phyloP scores from a whole-genome alignment of 1,140 invertebrate genomes.

The Caligus rogercresseyi region DNA sequence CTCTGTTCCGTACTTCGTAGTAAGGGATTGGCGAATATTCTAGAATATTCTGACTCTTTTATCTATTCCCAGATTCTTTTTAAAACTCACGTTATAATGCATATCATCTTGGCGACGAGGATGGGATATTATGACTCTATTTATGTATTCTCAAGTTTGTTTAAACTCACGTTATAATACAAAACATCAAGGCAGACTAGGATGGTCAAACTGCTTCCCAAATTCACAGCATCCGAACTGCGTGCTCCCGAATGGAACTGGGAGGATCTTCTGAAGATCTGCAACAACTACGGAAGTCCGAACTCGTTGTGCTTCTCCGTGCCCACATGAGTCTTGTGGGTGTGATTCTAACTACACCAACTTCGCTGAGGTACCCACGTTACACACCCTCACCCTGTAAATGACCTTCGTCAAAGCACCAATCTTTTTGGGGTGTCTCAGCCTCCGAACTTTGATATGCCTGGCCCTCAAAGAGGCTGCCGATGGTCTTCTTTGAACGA shows the following conservation, averaged over 20 bases:
- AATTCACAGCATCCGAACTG: background rate
- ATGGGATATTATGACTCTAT: too few relatives aligned
- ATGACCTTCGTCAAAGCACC: background rate
- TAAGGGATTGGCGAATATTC: too few relatives aligned
- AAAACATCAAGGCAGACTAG: background rate
- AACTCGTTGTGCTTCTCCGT: background rate
- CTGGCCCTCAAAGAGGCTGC: background rate
- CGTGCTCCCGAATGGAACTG: background rate
- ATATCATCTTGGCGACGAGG: too few relatives aligned
- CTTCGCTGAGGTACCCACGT: background rate
- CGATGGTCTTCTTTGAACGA: background rate
- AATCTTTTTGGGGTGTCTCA: background rate
- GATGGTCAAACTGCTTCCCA: background rate
- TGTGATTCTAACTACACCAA: too few relatives aligned
- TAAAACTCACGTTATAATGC: too few relatives aligned
- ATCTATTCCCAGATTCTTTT: too few relatives aligned
- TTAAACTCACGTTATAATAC: too few relatives aligned
- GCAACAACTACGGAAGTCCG: background rate
- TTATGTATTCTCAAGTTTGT: too few relatives aligned
- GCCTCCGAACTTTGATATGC: background rate
- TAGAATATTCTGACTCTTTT: too few relatives aligned
- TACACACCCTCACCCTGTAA: too few relatives aligned
- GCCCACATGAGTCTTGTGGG: too few relatives aligned
- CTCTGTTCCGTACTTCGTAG: too few relatives aligned
- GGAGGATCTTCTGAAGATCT: background rate